Percentiles rank a stretch among this genome's conserved stretches.
Evolutionary conservation across 2,888 invertebrate genomes (phyloP).

Genomic region (Pandemis cinnamomeana): DNA sequence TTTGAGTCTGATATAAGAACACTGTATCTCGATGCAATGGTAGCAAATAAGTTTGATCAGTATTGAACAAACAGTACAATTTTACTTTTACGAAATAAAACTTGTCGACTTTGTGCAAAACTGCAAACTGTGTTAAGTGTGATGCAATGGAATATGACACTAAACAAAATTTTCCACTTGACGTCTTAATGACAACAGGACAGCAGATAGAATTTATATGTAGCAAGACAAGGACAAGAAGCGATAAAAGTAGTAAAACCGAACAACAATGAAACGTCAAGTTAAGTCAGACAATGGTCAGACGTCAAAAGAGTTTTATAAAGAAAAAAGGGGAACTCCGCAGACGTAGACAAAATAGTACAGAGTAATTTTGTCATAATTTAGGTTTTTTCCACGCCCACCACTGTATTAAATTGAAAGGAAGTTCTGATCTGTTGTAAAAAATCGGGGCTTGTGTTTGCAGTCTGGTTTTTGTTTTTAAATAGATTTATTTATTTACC

Average conservation of each 20-base stretch:
- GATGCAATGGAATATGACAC: constrained; percentile 23
- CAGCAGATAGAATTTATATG: background rate
- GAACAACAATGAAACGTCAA: too few relatives aligned
- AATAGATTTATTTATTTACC: too few relatives aligned
- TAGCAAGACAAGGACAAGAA: constrained; percentile 2
- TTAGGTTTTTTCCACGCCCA: too few relatives aligned
- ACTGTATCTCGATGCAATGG: background rate
- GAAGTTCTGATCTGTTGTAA: too few relatives aligned
- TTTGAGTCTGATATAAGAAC: too few relatives aligned
- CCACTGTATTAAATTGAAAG: too few relatives aligned
- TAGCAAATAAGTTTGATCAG: background rate
- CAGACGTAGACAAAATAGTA: too few relatives aligned
- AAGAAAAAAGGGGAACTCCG: constrained; percentile 2
- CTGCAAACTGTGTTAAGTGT: background rate
- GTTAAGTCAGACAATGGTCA: too few relatives aligned
- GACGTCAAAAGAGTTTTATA: too few relatives aligned
- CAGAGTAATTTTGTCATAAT: too few relatives aligned
- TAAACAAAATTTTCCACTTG: background rate
- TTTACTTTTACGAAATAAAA: background rate
- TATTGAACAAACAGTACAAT: constrained; percentile 15
- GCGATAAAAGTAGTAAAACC: background rate
- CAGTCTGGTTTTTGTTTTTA: too few relatives aligned
- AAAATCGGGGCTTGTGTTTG: too few relatives aligned
- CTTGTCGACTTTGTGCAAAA: background rate
- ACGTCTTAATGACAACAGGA: constrained; percentile 12